These are phyloP conservation scores for Galeruca laticollis DNA, from an alignment of 2,888 invertebrate species.

Conservation along the genomic window DNA sequence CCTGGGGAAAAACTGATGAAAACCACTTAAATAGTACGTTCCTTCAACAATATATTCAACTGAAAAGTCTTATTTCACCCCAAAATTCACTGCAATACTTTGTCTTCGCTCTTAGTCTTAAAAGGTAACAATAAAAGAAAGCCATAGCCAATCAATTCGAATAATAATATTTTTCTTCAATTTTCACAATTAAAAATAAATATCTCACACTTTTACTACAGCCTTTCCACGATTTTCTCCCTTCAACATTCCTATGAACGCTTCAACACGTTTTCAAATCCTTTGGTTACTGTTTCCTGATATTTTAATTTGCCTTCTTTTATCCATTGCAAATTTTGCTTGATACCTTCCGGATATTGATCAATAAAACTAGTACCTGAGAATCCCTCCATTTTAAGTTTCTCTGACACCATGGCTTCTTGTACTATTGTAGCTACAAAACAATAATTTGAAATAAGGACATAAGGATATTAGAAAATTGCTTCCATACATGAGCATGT, in stretches of 20 bases:
- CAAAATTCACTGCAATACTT: neutral
- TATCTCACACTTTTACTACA: constrained; percentile 53
- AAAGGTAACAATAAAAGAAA: too few relatives aligned
- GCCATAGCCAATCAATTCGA: too few relatives aligned
- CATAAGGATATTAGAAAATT: too few relatives aligned
- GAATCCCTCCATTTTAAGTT: constrained; percentile 56
- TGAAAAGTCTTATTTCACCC: neutral
- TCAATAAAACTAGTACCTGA: constrained; percentile 56
- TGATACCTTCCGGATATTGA: constrained; percentile 74
- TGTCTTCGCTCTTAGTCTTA: too few relatives aligned
- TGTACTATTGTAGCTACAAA: constrained; percentile 15
- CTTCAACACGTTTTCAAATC: constrained; percentile 70
- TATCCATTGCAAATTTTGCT: constrained; percentile 75
- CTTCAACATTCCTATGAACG: constrained; percentile 54
- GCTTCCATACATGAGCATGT: too few relatives aligned
- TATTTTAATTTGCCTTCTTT: constrained; percentile 78
- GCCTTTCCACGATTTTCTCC: constrained; percentile 57
- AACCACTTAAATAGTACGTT: neutral
- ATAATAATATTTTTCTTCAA: too few relatives aligned
- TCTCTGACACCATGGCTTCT: constrained; percentile 44
- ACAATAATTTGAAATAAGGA: too few relatives aligned
- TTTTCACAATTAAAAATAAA: too few relatives aligned
- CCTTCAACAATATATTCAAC: neutral
- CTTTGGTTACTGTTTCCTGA: constrained; percentile 74
- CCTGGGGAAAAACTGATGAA: neutral